phyloP scores from a whole-genome alignment of 2,797 vertebrate species.

The Gouania willdenowi region DNA sequence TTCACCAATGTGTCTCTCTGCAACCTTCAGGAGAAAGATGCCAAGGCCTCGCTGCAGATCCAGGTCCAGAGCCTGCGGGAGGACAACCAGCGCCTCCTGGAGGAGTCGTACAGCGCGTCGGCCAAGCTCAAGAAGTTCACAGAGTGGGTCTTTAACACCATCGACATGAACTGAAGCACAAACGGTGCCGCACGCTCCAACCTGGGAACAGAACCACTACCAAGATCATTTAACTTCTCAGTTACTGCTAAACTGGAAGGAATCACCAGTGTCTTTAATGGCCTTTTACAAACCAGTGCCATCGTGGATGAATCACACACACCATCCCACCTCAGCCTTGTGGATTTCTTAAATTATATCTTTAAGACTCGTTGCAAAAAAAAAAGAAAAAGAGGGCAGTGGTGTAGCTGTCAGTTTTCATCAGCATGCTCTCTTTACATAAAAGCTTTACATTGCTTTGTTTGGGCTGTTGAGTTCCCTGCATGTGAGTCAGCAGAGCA shows the following conservation, averaged over 20 bases:
- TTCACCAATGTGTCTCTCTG: slow-evolving; percentile 7
- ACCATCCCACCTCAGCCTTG: slow-evolving; percentile 25
- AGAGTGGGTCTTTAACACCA: slow-evolving; percentile 98
- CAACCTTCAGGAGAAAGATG: slow-evolving; percentile 86
- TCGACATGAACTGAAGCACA: slow-evolving; percentile 90
- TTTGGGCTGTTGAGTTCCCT: slow-evolving; percentile 34
- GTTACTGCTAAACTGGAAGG: slow-evolving; percentile 6
- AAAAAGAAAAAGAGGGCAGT: slow-evolving; percentile 5
- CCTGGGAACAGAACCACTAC: slow-evolving; percentile 39
- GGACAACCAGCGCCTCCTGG: slow-evolving; percentile 89
- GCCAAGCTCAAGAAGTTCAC: slow-evolving; percentile 98
- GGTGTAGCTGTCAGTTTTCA: slow-evolving; percentile 15
- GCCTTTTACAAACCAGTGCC: slow-evolving; percentile 39
- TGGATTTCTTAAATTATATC: slow-evolving; percentile 18
- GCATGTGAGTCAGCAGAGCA: slow-evolving; percentile 56
- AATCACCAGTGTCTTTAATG: slow-evolving; percentile 7
- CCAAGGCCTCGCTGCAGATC: slow-evolving; percentile 86
- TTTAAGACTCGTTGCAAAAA: neutral
- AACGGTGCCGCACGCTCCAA: slow-evolving; percentile 6
- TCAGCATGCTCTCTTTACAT: slow-evolving; percentile 45
- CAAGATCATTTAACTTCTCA: slow-evolving; percentile 25
- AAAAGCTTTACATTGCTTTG: slow-evolving; percentile 13
- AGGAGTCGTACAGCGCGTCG: slow-evolving; percentile 92
- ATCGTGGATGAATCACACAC: slow-evolving; percentile 11
- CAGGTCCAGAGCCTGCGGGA: slow-evolving; percentile 71